Evolutionary conservation across 2,797 vertebrate genomes (phyloP), one percentile per base, ranked within the genome.

Genomic region (Eidolon dupreanum): DNA sequence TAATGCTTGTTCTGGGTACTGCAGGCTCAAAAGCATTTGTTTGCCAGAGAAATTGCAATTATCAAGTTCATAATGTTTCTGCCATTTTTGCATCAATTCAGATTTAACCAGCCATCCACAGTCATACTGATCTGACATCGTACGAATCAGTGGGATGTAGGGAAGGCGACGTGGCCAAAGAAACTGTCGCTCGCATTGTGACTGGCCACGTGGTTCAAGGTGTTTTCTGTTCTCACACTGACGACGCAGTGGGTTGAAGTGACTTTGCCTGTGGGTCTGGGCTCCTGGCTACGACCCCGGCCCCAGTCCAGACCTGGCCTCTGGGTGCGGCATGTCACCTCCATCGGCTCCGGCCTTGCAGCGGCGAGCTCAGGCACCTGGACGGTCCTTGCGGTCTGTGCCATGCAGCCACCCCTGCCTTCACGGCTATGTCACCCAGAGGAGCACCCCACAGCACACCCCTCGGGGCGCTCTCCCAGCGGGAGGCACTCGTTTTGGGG

Each of bases 361-460:
- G 36, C 22, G 59, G 26, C n/a, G 43, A 24, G 26, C 20, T 57
- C 26, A 0, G 28, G 49, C 16, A 59, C 24, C 78, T 10, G 1
- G 61, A 1, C 3, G 20, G 93, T 19, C 65, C 5, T 43, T 36
- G n/a, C 49, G 1, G 82, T 33, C 28, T 53, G 1, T n/a, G 63
- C 36, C 19, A 33, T 28, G 61, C 61, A 77, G 61, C 33, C 41
- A 55, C 12, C 49, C 46, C 1, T 1, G 15, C 19, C 13, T 55
- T 53, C 2, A 19, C 0, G 9, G 5, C 49, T 1, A 2, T 33
- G 19, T 53, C 8, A 2, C 17, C 15, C n/a, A 20, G 20, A 31
- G 28, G 20, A 26, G 9, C 43, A 0, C 1, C 0, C 19, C 6
- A 17, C 1, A 33, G 61, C 22, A 13, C 3, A 3, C 15, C 22